Conservation (phyloP, 2,888 invertebrate species). For the Trisateles emortualis region DNA sequence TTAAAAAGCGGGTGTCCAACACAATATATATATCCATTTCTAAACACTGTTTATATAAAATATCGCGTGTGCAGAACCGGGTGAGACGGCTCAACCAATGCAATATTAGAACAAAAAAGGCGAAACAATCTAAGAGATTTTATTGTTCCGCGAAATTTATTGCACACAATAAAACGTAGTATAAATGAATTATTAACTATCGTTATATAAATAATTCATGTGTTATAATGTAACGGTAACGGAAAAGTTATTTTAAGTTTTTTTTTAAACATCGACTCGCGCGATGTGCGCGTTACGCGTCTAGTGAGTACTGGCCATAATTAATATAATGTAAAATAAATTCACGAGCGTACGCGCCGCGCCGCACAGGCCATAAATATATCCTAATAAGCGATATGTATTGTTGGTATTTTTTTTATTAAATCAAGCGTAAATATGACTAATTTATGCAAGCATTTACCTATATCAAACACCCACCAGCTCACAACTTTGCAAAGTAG, state of each 20-base stretch:
- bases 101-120: constrained; percentile 40
- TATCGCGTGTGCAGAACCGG: constrained; percentile 41
- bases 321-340: constrained; percentile 35
- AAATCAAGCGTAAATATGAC: constrained; percentile 28
- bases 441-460: constrained; percentile 21
- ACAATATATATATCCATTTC: neutral
- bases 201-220: constrained; percentile 53
- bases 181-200: constrained; percentile 52
- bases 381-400: constrained; percentile 32
- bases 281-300: constrained; percentile 3
- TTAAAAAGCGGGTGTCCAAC: no score
- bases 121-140: constrained; percentile 47
- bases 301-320: constrained; percentile 15
- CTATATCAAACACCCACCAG: neutral
- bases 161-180: constrained; percentile 48
- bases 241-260: constrained; percentile 40
- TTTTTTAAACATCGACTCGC: constrained; percentile 10
- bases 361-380: constrained; percentile 21
- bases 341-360: constrained; percentile 18
- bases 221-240: constrained; percentile 43
- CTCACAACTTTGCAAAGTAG: neutral
- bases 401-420: constrained; percentile 7
- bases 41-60: constrained; percentile 29
- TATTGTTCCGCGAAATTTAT: constrained; percentile 50
- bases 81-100: constrained; percentile 34